Evolutionary conservation across 1,140 invertebrate genomes (phyloP).

Genomic region (Atta cephalotes): DNA sequence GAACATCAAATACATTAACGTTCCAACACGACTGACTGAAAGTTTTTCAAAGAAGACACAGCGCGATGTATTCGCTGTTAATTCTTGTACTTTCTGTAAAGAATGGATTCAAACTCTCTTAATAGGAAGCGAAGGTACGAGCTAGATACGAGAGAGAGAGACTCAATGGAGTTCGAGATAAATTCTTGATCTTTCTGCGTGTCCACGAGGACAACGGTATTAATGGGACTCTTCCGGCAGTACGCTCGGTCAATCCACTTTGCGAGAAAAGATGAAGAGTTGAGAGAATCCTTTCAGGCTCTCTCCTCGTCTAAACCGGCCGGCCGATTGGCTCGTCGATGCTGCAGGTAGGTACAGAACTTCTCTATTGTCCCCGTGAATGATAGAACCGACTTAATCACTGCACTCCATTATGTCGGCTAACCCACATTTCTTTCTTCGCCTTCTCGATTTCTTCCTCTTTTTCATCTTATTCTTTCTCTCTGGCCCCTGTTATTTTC

Average conservation of each 20-base stretch:
- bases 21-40: background rate
- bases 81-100: background rate
- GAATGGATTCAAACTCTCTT: conserved; percentile 26
- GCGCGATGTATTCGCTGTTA: background rate
- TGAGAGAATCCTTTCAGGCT: conserved; percentile 72
- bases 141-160: background rate
- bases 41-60: background rate
- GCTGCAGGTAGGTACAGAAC: conserved; percentile 68
- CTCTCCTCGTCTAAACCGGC: conserved; percentile 46
- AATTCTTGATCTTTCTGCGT: conserved; percentile 57
- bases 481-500: conserved; percentile 27
- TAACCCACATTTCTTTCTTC: conserved; percentile 70
- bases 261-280: conserved; percentile 72
- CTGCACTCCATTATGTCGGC: conserved; percentile 76
- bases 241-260: conserved; percentile 74
- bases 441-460: conserved; percentile 44
- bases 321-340: conserved; percentile 79
- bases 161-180: conserved; percentile 19
- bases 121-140: background rate
- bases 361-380: conserved; percentile 77
- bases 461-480: conserved; percentile 18
- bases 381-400: conserved; percentile 79
- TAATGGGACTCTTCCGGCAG: conserved; percentile 67
- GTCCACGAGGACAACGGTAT: conserved; percentile 47
- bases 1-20: background rate